Conservation (phyloP, 2,888 invertebrate genomes). For the Stictocephala bisonia region DNA sequence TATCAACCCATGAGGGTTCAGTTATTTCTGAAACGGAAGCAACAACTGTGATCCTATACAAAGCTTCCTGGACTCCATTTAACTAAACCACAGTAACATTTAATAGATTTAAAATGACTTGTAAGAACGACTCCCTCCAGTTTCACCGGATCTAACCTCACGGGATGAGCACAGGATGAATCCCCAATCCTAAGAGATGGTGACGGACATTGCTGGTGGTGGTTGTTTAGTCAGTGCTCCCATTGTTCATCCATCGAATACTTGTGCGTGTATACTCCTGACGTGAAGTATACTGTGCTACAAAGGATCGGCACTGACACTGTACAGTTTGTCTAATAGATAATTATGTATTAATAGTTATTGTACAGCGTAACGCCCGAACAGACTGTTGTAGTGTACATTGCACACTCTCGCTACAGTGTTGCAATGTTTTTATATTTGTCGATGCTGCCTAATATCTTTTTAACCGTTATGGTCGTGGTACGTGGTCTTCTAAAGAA, state of each 20-base stretch:
- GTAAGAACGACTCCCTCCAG: slow-evolving; percentile 16
- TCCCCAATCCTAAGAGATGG: too few species aligned
- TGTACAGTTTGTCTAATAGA: slow-evolving; percentile 39
- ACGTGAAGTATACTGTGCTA: slow-evolving; percentile 10
- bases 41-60: slow-evolving; percentile 50
- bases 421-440: slow-evolving; percentile 46
- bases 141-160: too few species aligned
- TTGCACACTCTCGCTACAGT: slow-evolving; percentile 21
- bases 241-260: too few species aligned
- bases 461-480: slow-evolving; percentile 44
- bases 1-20: slow-evolving; percentile 59
- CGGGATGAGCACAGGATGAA: too few species aligned
- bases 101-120: background rate
- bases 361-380: slow-evolving; percentile 45
- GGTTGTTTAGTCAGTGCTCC: slow-evolving; percentile 15
- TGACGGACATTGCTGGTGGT: background rate
- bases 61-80: slow-evolving; percentile 55
- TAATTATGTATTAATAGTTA: slow-evolving; percentile 45
- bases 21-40: slow-evolving; percentile 55
- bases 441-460: slow-evolving; percentile 46
- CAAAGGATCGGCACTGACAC: slow-evolving; percentile 29
- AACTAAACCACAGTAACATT: background rate
- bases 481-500: slow-evolving; percentile 46
- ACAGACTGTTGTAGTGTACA: slow-evolving; percentile 37
- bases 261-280: background rate